These are phyloP conservation scores for Colinus virginianus DNA, from an alignment of 2,113 vertebrate species.

Conservation along the genomic window DNA sequence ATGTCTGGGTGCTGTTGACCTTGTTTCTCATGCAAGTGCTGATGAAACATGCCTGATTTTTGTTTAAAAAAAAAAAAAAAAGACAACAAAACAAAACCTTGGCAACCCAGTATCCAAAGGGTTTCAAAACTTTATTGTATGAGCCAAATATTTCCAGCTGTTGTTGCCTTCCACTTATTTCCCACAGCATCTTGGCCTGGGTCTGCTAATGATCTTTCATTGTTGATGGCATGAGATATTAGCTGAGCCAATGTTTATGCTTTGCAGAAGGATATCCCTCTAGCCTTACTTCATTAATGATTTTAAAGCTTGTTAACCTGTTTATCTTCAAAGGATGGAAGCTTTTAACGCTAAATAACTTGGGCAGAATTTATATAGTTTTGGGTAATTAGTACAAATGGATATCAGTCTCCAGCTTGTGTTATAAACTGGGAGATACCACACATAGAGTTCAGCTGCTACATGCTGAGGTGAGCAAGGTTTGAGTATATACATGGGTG, in stretches of 20 bases:
- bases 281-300: slow-evolving; percentile 61
- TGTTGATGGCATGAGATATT: slow-evolving; percentile 62
- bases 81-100: not conserved
- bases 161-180: slow-evolving; percentile 70
- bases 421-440: not conserved
- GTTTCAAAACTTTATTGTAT: slow-evolving; percentile 63
- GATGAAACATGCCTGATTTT: slow-evolving; percentile 1
- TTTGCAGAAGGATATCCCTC: slow-evolving; percentile 56
- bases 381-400: slow-evolving; percentile 34
- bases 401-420: not conserved
- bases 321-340: slow-evolving; percentile 67
- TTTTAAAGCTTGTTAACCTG: slow-evolving; percentile 66
- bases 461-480: not conserved
- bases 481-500: not conserved
- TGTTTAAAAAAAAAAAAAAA: not conserved
- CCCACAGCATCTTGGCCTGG: slow-evolving; percentile 74
- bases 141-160: slow-evolving; percentile 77
- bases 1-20: slow-evolving; percentile 19
- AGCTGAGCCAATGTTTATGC: slow-evolving; percentile 73
- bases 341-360: slow-evolving; percentile 32
- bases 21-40: slow-evolving; percentile 22
- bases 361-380: not conserved
- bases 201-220: slow-evolving; percentile 58
- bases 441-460: not conserved
- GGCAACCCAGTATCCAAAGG: slow-evolving; percentile 43